These are phyloP conservation scores for Nomada hirtipes DNA, from an alignment of 2,888 invertebrate genomes.

Conservation along the genomic window DNA sequence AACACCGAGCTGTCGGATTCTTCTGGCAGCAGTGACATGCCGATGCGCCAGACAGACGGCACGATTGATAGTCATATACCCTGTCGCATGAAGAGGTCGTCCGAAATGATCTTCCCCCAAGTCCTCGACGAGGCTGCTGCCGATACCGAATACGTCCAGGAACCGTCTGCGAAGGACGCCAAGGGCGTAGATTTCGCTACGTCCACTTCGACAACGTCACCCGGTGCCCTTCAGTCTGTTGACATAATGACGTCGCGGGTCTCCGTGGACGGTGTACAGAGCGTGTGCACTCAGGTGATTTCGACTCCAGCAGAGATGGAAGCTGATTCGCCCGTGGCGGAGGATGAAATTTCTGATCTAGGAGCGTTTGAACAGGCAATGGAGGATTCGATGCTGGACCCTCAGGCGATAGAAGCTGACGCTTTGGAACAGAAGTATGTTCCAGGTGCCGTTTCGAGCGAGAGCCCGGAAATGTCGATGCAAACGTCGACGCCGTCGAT, in stretches of 20 bases:
- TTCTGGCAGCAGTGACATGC: constrained; percentile 73
- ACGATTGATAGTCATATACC: constrained; percentile 85
- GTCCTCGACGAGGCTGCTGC: constrained; percentile 83
- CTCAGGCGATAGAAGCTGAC: constrained; percentile 50
- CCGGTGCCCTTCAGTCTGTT: constrained; percentile 83
- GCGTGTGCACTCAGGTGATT: constrained; percentile 86
- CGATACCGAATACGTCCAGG: constrained; percentile 38
- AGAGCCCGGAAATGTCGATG: constrained; percentile 60
- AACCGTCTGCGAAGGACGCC: constrained; percentile 63
- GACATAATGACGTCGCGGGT: constrained; percentile 85
- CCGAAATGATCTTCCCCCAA: constrained; percentile 95
- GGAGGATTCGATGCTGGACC: constrained; percentile 8
- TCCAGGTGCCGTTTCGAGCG: not conserved
- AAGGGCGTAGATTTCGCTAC: constrained; percentile 78
- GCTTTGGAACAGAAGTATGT: constrained; percentile 46
- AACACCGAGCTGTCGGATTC: constrained; percentile 70
- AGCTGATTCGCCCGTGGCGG: not conserved
- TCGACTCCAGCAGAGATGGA: constrained; percentile 74
- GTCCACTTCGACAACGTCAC: constrained; percentile 82
- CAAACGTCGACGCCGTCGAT: constrained; percentile 68
- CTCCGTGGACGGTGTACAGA: constrained; percentile 84
- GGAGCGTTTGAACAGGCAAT: not conserved
- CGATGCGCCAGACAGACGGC: constrained; percentile 78
- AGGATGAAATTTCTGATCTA: not conserved
- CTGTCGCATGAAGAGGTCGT: constrained; percentile 93